Evolutionary conservation across 2,888 invertebrate species (phyloP).

Genomic region (Drosophila atripex): DNA sequence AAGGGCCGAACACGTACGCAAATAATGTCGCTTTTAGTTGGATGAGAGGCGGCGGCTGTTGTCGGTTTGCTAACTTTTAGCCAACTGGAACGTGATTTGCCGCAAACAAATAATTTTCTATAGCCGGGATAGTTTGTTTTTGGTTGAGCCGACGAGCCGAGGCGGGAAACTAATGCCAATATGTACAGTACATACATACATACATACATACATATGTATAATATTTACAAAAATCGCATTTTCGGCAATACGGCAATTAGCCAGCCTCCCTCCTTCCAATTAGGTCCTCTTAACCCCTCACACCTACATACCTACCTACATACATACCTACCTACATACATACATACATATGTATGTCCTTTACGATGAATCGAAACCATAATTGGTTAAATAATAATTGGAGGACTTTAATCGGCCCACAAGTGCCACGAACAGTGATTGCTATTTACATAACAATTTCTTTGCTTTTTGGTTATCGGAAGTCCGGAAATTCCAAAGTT

Average conservation of each 20-base stretch:
- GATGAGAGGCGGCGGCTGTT: constrained; percentile 41
- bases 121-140: constrained; percentile 14
- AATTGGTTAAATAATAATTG: constrained; percentile 29
- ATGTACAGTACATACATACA: constrained; percentile 24
- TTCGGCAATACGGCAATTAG: constrained; percentile 42
- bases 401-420: constrained; percentile 11
- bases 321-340: too few relatives aligned
- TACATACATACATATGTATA: background rate
- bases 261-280: background rate
- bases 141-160: constrained; percentile 1
- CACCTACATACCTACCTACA: too few relatives aligned
- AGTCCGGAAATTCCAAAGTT: constrained; percentile 1
- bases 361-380: constrained; percentile 27
- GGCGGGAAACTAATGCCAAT: constrained; percentile 1
- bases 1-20: constrained; percentile 53
- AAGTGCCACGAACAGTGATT: constrained; percentile 20
- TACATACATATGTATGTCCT: too few relatives aligned
- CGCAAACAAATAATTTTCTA: constrained; percentile 58
- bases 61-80: constrained; percentile 54
- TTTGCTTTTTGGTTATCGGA: background rate
- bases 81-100: constrained; percentile 59
- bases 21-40: constrained; percentile 58
- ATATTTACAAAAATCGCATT: constrained; percentile 35
- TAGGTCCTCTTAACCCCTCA: constrained; percentile 1
- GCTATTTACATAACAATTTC: constrained; percentile 22